phyloP scores from a whole-genome alignment of 2,888 invertebrate genomes.

The Stenchaetothrips biformis region DNA sequence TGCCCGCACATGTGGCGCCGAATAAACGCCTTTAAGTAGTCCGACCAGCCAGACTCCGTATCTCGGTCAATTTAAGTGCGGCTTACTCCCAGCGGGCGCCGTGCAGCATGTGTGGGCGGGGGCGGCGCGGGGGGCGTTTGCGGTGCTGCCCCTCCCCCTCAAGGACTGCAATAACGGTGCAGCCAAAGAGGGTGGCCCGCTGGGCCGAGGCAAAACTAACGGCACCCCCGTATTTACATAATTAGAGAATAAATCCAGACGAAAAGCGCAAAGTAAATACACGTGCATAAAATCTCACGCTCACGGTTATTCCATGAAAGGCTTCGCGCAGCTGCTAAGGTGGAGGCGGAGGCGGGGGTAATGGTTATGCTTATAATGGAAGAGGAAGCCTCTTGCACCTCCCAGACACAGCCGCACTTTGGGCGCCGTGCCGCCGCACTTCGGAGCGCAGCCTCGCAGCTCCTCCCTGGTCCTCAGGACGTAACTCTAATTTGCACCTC shows the following conservation, averaged over 20 bases:
- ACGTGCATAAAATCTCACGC: conserved; percentile 24
- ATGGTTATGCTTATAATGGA: conserved; percentile 23
- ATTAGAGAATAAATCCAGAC: conserved; percentile 23
- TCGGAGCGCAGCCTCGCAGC: not conserved
- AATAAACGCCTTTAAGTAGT: not conserved
- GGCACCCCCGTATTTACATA: conserved; percentile 24
- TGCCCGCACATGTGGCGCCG: not conserved
- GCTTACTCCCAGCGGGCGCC: too few relatives aligned
- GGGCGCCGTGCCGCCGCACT: not conserved
- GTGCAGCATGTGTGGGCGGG: not conserved
- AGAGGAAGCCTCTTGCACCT: conserved; percentile 9
- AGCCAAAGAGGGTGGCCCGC: not conserved
- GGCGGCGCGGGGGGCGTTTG: not conserved
- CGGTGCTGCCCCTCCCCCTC: not conserved
- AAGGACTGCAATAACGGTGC: not conserved
- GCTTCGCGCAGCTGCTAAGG: not conserved
- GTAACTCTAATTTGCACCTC: conserved; percentile 6
- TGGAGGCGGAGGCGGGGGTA: not conserved
- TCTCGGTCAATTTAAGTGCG: too few relatives aligned
- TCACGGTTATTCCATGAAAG: conserved; percentile 19
- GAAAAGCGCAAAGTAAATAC: conserved; percentile 25
- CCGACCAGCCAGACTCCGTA: too few relatives aligned
- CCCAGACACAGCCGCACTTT: not conserved
- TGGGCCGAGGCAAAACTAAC: not conserved
- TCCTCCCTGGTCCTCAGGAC: not conserved